These are phyloP conservation scores for Graptemys geographica DNA, from an alignment of 2,797 vertebrate species.

Conservation along the genomic window DNA sequence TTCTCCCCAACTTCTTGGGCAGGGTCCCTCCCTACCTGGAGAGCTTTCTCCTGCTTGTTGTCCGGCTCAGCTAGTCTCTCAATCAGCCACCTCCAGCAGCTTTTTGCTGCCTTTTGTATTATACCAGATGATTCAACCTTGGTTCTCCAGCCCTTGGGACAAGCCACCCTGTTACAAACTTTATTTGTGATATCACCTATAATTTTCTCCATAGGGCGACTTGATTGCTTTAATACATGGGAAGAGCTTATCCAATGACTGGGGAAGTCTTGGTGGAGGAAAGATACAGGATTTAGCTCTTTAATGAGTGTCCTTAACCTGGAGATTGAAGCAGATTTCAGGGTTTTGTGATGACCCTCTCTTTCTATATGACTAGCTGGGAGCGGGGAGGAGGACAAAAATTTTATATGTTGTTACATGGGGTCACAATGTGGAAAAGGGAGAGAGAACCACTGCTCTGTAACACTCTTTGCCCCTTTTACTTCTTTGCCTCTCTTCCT, in stretches of 20 bases:
- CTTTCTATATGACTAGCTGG: not conserved
- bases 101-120: not conserved
- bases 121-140: not conserved
- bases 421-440: not conserved
- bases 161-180: not conserved
- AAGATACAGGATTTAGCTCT: not conserved
- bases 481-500: not conserved
- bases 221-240: not conserved
- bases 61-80: not conserved
- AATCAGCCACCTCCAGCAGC: not conserved
- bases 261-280: not conserved
- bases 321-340: not conserved
- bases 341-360: not conserved
- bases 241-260: not conserved
- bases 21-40: not conserved
- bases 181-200: not conserved
- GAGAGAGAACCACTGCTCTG: not conserved
- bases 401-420: not conserved
- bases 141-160: not conserved
- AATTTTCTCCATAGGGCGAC: not conserved
- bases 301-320: not conserved
- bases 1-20: not conserved
- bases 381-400: not conserved
- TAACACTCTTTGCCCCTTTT: not conserved
- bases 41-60: not conserved